phyloP scores from a whole-genome alignment of 1,140 invertebrate genomes.

The Heliothis virescens region DNA sequence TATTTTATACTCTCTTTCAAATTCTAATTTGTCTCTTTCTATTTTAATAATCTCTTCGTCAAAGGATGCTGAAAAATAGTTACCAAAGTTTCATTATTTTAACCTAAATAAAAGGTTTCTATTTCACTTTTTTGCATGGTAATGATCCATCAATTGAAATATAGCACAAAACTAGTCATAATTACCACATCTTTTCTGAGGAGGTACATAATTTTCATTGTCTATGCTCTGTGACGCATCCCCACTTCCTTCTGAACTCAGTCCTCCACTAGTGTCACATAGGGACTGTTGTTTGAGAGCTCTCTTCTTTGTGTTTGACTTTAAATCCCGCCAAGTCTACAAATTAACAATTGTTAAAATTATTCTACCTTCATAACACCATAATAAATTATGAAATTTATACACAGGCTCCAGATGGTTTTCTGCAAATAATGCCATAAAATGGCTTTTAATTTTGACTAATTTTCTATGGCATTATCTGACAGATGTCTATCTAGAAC shows the following conservation, averaged over 20 bases:
- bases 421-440: too few relatives aligned
- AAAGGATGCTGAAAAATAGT: slow-evolving; percentile 47
- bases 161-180: not conserved
- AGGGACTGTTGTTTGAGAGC: slow-evolving; percentile 14
- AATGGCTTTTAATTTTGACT: too few relatives aligned
- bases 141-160: not conserved
- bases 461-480: too few relatives aligned
- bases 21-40: slow-evolving; percentile 53
- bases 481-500: too few relatives aligned
- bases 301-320: slow-evolving; percentile 54
- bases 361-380: too few relatives aligned
- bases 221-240: slow-evolving; percentile 17
- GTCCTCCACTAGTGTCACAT: slow-evolving; percentile 15
- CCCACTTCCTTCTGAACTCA: slow-evolving; percentile 32
- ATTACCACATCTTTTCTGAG: slow-evolving; percentile 54
- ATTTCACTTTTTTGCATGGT: too few relatives aligned
- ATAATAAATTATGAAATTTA: too few relatives aligned
- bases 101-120: too few relatives aligned
- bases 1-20: slow-evolving; percentile 52
- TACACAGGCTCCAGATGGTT: too few relatives aligned
- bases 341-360: slow-evolving; percentile 6
- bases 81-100: not conserved
- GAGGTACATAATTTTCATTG: slow-evolving; percentile 47
- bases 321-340: slow-evolving; percentile 56
- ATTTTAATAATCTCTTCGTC: slow-evolving; percentile 55